Evolutionary conservation across 2,888 invertebrate genomes (phyloP).

Genomic region (Silvanus unidentatus): DNA sequence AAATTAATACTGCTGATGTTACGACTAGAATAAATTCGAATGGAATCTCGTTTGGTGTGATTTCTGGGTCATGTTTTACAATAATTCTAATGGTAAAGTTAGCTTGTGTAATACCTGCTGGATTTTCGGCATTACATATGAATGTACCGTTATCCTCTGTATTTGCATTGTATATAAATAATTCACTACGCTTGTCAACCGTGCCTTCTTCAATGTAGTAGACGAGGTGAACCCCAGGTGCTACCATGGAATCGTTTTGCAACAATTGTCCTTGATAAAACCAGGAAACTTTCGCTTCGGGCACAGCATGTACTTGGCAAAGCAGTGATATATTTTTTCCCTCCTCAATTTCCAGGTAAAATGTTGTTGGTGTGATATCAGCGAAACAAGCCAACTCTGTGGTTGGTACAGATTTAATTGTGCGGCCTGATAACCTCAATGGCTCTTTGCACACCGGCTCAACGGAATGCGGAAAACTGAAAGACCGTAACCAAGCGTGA

Average conservation of each 20-base stretch:
- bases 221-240: slow-evolving; percentile 58
- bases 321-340: slow-evolving; percentile 75
- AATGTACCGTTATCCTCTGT: slow-evolving; percentile 78
- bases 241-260: slow-evolving; percentile 66
- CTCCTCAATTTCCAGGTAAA: slow-evolving; percentile 69
- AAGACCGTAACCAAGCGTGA: slow-evolving; percentile 70
- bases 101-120: slow-evolving; percentile 70
- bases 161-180: slow-evolving; percentile 70
- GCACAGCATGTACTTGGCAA: slow-evolving; percentile 73
- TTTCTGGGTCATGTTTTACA: slow-evolving; percentile 52
- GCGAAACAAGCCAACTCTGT: slow-evolving; percentile 76
- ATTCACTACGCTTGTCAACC: slow-evolving; percentile 67
- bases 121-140: slow-evolving; percentile 78
- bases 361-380: slow-evolving; percentile 65
- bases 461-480: slow-evolving; percentile 69
- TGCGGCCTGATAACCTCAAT: slow-evolving; percentile 57
- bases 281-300: slow-evolving; percentile 77
- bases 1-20: slow-evolving; percentile 59
- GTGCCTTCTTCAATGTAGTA: slow-evolving; percentile 66
- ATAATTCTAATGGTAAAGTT: slow-evolving; percentile 77
- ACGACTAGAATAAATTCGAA: slow-evolving; percentile 66
- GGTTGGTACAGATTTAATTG: slow-evolving; percentile 61
- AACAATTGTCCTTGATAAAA: slow-evolving; percentile 72
- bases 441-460: slow-evolving; percentile 75
- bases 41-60: slow-evolving; percentile 24